These are phyloP conservation scores for Pelagia noctiluca DNA, from an alignment of 30 jellyfish, hydroid and myxozoan genomes.

Conservation along the genomic window DNA sequence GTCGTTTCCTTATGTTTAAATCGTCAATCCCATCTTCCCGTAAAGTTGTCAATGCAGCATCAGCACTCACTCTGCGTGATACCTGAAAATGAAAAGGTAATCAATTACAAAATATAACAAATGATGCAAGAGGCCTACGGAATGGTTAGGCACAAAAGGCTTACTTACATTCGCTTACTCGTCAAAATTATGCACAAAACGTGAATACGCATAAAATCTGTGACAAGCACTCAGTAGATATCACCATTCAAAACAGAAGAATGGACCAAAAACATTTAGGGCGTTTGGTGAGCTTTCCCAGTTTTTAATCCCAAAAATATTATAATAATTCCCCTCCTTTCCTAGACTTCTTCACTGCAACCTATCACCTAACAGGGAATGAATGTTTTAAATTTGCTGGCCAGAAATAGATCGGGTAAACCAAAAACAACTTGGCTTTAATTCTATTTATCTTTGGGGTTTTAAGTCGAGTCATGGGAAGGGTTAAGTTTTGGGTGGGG, in stretches of 20 bases:
- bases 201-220: neutral
- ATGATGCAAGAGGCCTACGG: neutral
- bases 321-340: too few relatives aligned
- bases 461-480: too few relatives aligned
- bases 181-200: neutral
- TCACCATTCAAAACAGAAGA: neutral
- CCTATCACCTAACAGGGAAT: too few relatives aligned
- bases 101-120: neutral
- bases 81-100: neutral
- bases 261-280: too few relatives aligned
- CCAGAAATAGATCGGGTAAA: too few relatives aligned
- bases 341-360: too few relatives aligned
- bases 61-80: neutral
- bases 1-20: neutral
- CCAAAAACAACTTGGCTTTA: too few relatives aligned
- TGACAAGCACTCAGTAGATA: neutral
- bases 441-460: too few relatives aligned
- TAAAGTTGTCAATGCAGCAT: slow-evolving; percentile 1
- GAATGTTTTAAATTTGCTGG: too few relatives aligned
- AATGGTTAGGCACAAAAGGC: neutral
- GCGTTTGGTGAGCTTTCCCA: too few relatives aligned
- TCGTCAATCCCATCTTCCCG: neutral
- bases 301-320: too few relatives aligned
- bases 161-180: neutral
- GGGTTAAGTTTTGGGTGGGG: too few relatives aligned